Percentiles rank a stretch among this genome's conserved stretches.
Conservation (phyloP, 2,797 vertebrate species). For the Dendrocincla fuliginosa region DNA sequence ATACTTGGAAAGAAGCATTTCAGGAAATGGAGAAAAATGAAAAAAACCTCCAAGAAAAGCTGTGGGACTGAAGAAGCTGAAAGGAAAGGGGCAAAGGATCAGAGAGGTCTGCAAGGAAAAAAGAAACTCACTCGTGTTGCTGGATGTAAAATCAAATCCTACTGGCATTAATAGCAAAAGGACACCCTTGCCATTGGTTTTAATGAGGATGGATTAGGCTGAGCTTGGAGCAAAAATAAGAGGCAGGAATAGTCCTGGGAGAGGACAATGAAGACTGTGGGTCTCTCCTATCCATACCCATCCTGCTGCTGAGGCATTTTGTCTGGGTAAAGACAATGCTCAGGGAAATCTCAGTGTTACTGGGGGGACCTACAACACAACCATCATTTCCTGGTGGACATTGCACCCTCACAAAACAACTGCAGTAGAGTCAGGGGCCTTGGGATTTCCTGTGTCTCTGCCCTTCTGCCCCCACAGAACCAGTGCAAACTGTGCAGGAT, state of each 20-base stretch:
- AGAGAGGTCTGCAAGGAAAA: not conserved
- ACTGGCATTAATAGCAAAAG: not conserved
- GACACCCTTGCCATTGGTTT: not conserved
- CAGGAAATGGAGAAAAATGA: not conserved
- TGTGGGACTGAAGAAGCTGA: not conserved
- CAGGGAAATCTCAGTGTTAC: not conserved
- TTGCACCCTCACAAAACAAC: not conserved
- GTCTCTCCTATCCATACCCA: not conserved
- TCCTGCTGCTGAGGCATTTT: not conserved
- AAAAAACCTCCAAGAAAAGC: not conserved
- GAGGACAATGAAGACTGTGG: not conserved
- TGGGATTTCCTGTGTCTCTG: not conserved
- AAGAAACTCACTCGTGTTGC: not conserved
- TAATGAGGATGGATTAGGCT: not conserved
- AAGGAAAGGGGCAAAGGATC: not conserved
- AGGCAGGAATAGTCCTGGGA: not conserved
- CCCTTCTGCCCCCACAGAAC: not conserved
- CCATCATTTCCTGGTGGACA: accelerated
- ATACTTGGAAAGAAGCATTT: not conserved
- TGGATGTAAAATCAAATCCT: not conserved
- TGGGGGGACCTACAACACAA: not conserved
- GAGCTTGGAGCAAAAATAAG: not conserved
- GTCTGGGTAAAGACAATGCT: not conserved
- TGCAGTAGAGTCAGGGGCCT: not conserved
- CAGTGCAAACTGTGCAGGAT: accelerated